These are phyloP conservation scores for Theretra japonica DNA, from an alignment of 2,888 invertebrate species.

Conservation along the genomic window DNA sequence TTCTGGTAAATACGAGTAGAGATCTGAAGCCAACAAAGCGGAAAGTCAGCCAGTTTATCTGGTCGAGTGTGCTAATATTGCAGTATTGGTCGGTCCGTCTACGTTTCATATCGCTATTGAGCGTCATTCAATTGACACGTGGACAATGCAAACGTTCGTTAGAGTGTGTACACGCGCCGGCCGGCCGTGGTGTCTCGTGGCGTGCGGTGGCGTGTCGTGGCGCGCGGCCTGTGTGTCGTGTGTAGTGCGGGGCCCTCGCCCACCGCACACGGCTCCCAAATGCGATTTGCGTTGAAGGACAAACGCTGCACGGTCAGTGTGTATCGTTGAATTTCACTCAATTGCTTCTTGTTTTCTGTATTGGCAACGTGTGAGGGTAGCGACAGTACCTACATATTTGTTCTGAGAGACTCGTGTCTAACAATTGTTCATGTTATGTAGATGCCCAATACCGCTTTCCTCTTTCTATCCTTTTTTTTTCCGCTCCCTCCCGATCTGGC, in stretches of 20 bases:
- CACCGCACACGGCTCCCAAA: neutral
- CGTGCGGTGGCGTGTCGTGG: neutral
- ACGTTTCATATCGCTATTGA: constrained; percentile 27
- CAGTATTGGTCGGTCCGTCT: neutral
- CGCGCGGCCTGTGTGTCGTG: neutral
- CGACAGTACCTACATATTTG: neutral
- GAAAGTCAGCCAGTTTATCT: neutral
- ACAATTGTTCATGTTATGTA: neutral
- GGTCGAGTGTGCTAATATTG: neutral
- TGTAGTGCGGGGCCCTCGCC: neutral
- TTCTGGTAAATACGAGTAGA: neutral
- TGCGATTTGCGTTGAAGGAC: constrained; percentile 10
- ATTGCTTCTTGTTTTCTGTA: neutral
- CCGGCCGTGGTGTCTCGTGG: neutral
- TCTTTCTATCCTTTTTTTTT: no score
- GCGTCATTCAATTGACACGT: constrained; percentile 11
- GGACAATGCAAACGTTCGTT: constrained; percentile 20
- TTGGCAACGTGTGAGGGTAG: neutral
- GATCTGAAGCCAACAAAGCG: neutral
- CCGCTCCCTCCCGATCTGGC: no score
- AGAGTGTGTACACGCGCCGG: constrained; percentile 14
- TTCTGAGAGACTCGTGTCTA: neutral
- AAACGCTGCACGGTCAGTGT: constrained; percentile 10
- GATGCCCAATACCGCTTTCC: neutral
- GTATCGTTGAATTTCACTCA: neutral